These are phyloP conservation scores for Oxygymnocypris stewartii DNA, from an alignment of 2,113 vertebrate species.

Conservation along the genomic window DNA sequence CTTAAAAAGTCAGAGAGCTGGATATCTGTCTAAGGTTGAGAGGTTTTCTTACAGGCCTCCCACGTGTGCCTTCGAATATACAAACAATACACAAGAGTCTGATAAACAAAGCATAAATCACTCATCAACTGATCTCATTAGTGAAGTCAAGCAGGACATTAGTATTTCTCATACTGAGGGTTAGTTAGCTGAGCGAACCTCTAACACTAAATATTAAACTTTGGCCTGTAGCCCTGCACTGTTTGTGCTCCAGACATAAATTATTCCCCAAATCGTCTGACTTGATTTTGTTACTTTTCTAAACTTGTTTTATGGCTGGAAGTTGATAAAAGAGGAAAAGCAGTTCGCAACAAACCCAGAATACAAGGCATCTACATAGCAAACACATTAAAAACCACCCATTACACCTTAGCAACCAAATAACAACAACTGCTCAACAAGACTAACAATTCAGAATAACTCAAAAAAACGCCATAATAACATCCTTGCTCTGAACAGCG, in stretches of 20 bases:
- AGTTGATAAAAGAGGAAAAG: neutral
- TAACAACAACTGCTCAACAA: neutral
- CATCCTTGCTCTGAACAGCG: neutral
- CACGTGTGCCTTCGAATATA: neutral
- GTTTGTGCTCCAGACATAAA: too few relatives aligned
- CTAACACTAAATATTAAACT: neutral
- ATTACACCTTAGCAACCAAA: neutral
- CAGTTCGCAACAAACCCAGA: neutral
- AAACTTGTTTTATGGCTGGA: neutral
- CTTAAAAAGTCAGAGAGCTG: conserved; percentile 25
- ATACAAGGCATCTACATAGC: neutral
- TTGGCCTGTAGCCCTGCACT: neutral
- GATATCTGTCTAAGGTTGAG: neutral
- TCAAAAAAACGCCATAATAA: neutral
- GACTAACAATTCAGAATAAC: neutral
- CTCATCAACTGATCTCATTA: conserved; percentile 6
- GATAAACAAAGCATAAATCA: neutral
- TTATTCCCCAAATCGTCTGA: too few relatives aligned
- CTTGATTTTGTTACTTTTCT: neutral
- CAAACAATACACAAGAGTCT: neutral
- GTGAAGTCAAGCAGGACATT: neutral
- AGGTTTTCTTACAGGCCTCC: neutral
- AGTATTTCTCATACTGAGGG: neutral
- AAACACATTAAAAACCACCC: neutral
- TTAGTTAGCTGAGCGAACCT: neutral